Percentiles rank a stretch among this genome's conserved stretches.
Conservation (phyloP, 2,113 vertebrate genomes). For the Aphyosemion australe region DNA sequence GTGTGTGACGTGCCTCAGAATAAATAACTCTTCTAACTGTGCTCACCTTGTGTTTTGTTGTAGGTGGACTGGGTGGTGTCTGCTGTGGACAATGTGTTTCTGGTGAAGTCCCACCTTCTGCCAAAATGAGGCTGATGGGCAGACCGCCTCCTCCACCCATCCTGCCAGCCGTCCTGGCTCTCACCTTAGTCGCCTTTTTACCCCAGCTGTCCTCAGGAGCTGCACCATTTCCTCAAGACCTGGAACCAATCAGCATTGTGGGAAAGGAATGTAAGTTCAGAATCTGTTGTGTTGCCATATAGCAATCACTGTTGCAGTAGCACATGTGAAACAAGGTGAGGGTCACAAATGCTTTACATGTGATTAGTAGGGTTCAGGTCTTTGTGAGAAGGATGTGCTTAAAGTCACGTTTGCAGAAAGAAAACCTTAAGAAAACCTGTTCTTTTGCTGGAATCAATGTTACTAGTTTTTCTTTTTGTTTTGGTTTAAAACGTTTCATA, state of each 20-base stretch:
- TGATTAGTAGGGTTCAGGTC: neutral
- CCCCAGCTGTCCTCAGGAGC: constrained; percentile 63
- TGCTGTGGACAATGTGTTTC: constrained; percentile 73
- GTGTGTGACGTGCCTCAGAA: neutral
- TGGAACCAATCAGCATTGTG: constrained; percentile 79
- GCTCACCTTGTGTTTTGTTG: constrained; percentile 4
- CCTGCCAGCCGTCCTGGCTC: constrained; percentile 65
- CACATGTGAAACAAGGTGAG: constrained; percentile 11
- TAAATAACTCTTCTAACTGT: neutral
- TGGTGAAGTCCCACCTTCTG: constrained; percentile 67
- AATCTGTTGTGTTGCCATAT: constrained; percentile 34
- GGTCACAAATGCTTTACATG: constrained; percentile 12
- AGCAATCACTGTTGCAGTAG: constrained; percentile 24
- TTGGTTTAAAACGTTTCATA: too few relatives aligned
- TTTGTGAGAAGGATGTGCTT: constrained; percentile 20
- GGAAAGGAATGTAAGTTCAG: constrained; percentile 75
- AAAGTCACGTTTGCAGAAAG: constrained; percentile 18
- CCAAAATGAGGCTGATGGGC: constrained; percentile 76
- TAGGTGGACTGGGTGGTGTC: constrained; percentile 56
- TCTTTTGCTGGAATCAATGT: neutral
- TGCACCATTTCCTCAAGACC: constrained; percentile 80
- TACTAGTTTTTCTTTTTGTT: too few relatives aligned
- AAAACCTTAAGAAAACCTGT: constrained; percentile 14
- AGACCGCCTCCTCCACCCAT: constrained; percentile 66
- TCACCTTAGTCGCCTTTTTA: constrained; percentile 63